A percentile compares a stretch with the other conserved stretches of the same genome.
Evolutionary conservation across 2,888 invertebrate species (phyloP).

Genomic region (Gandaritis pyraliata): DNA sequence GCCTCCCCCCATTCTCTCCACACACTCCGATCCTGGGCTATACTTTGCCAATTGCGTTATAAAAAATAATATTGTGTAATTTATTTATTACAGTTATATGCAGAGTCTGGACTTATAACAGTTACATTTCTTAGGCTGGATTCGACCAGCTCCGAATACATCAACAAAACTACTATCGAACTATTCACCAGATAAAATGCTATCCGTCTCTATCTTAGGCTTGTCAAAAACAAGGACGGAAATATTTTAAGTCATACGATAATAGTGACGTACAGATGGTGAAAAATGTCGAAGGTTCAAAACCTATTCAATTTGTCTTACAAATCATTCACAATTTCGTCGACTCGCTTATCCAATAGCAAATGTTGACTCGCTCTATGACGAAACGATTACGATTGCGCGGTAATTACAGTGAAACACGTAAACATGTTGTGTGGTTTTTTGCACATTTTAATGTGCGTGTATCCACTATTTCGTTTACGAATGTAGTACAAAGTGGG

Average conservation of each 20-base stretch:
- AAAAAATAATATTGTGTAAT: no score
- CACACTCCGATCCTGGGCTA: no score
- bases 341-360: slow-evolving; percentile 39
- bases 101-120: no score
- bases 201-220: no score
- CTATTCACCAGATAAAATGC: neutral
- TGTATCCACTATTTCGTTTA: slow-evolving; percentile 57
- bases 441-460: slow-evolving; percentile 44
- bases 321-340: slow-evolving; percentile 26
- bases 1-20: no score
- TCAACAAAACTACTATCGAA: no score
- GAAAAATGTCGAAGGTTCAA: neutral
- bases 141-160: no score
- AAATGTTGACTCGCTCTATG: slow-evolving; percentile 67
- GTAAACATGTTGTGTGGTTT: slow-evolving; percentile 49
- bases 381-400: slow-evolving; percentile 69
- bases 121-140: no score
- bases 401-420: slow-evolving; percentile 64
- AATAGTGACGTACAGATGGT: neutral
- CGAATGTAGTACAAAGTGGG: slow-evolving; percentile 54
- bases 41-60: no score
- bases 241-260: neutral
- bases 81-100: no score
- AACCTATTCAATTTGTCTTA: slow-evolving; percentile 20
- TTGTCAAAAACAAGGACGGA: no score